Percentiles rank a stretch among this genome's conserved stretches.
Evolutionary conservation across 2,797 vertebrate species (phyloP).

Genomic region (Prunella strophiata): DNA sequence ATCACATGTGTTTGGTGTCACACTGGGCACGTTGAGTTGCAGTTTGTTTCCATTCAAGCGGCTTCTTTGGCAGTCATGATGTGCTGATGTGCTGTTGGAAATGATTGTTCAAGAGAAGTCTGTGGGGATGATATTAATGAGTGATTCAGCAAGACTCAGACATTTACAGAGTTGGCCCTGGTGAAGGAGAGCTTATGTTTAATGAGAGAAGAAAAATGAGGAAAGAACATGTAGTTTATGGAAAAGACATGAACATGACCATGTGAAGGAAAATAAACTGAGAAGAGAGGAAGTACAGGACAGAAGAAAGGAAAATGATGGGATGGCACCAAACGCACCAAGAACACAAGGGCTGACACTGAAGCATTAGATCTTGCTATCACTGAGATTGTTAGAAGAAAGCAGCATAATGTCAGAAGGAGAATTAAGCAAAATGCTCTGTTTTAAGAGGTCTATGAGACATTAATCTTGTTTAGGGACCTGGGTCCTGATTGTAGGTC

Average conservation of each 20-base stretch:
- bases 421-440: not conserved
- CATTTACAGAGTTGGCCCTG: not conserved
- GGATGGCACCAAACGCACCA: not conserved
- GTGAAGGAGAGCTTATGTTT: not conserved
- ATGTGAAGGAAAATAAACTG: not conserved
- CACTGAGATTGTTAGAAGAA: not conserved
- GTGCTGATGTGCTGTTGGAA: slow-evolving; percentile 17
- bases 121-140: not conserved
- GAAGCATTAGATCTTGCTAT: not conserved
- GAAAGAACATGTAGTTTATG: not conserved
- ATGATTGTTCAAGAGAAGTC: not conserved
- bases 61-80: not conserved
- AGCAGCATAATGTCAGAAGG: not conserved
- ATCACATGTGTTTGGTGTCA: slow-evolving; percentile 16
- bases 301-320: not conserved
- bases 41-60: slow-evolving; percentile 15
- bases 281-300: not conserved
- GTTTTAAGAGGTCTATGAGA: not conserved
- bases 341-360: not conserved
- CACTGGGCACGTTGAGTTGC: not conserved
- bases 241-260: not conserved
- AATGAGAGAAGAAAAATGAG: not conserved
- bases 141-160: slow-evolving; percentile 13
- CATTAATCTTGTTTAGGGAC: not conserved
- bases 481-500: not conserved